Percentiles rank a stretch among this genome's conserved stretches.
phyloP scores from a whole-genome alignment of 2,113 vertebrate genomes.

The Anguilla rostrata region DNA sequence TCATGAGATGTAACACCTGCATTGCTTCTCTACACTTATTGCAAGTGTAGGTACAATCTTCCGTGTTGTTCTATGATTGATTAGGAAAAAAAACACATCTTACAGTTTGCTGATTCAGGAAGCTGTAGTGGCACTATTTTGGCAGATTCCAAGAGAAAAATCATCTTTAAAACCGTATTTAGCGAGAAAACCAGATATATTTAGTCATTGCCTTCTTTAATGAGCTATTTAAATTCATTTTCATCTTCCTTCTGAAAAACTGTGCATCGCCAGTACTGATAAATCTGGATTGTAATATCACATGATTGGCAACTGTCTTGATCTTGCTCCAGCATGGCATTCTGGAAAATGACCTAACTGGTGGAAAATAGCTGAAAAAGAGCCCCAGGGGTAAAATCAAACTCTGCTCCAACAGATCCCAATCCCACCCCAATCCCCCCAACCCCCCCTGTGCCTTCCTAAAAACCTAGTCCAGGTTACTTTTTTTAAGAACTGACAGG shows the following conservation, averaged over 20 bases:
- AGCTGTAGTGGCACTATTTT: background rate
- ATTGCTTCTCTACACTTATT: background rate
- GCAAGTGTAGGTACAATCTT: background rate
- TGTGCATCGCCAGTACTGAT: background rate
- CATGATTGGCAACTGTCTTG: background rate
- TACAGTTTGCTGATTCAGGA: background rate
- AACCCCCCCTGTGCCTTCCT: background rate
- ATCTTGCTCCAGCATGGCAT: background rate
- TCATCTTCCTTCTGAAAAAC: background rate
- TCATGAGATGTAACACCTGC: background rate
- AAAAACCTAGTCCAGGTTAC: too few relatives aligned
- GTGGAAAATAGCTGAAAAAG: background rate
- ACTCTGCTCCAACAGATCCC: too few relatives aligned
- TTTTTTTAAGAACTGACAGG: too few relatives aligned
- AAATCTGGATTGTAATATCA: background rate
- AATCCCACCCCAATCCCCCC: too few relatives aligned
- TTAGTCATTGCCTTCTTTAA: background rate
- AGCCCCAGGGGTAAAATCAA: background rate
- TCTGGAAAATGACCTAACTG: background rate
- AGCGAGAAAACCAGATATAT: background rate
- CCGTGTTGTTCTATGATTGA: background rate
- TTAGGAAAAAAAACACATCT: background rate
- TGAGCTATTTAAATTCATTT: background rate
- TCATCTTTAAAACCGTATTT: background rate
- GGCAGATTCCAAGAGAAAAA: background rate